A percentile compares a stretch with the other conserved stretches of the same genome.
phyloP scores from a whole-genome alignment of 2,113 vertebrate species.

The Malaclemys terrapin region DNA sequence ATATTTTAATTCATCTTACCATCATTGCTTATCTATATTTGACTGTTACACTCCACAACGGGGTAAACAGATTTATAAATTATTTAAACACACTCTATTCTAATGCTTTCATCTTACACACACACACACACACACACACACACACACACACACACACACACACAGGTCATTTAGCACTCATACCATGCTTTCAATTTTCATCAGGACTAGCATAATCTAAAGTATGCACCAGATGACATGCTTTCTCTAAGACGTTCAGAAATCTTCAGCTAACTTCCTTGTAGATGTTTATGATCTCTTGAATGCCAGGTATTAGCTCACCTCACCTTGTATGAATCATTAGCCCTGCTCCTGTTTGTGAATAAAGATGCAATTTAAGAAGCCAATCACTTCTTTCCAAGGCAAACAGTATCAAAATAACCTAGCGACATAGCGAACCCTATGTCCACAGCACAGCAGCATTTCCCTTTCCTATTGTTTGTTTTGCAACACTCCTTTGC shows the following conservation, averaged over 20 bases:
- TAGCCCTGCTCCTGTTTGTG: neutral
- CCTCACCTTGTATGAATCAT: neutral
- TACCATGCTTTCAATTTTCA: neutral
- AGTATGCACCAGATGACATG: neutral
- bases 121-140: neutral
- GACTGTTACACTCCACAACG: neutral
- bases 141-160: neutral
- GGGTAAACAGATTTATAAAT: conserved; percentile 38
- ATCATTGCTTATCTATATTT: neutral
- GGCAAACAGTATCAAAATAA: neutral
- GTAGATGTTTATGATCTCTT: rapidly evolving
- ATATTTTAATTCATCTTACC: neutral
- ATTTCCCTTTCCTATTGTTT: neutral
- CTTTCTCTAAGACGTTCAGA: neutral
- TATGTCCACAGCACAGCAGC: neutral
- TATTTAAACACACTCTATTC: neutral
- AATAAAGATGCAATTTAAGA: neutral
- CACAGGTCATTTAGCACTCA: neutral
- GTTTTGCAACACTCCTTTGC: neutral
- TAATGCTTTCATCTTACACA: conserved; percentile 1
- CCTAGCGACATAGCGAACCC: neutral
- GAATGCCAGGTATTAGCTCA: neutral
- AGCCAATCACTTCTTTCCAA: neutral
- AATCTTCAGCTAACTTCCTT: rapidly evolving
- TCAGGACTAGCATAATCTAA: neutral